A percentile compares a stretch with the other conserved stretches of the same genome.
These are phyloP conservation scores for Phocoena phocoena DNA, from an alignment of 2,113 vertebrate genomes.

Conservation along the genomic window DNA sequence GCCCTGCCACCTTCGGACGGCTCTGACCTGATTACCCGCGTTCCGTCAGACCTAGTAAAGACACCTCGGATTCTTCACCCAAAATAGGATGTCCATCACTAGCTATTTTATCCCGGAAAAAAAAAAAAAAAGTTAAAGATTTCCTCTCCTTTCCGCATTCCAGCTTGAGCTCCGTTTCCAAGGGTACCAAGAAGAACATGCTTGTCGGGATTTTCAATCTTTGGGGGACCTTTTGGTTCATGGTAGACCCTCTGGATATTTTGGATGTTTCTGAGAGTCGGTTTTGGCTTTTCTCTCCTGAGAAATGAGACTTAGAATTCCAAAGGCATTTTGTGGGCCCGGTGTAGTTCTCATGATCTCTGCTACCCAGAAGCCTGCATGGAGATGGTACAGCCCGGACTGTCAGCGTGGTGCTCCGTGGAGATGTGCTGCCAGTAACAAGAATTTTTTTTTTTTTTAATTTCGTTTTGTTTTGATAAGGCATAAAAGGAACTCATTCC, in stretches of 20 bases:
- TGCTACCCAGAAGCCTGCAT: slow-evolving; percentile 83
- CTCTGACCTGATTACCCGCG: slow-evolving; percentile 42
- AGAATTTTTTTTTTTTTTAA: slow-evolving; percentile 69
- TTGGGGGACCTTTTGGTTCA: slow-evolving; percentile 80
- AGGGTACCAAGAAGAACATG: slow-evolving; percentile 61
- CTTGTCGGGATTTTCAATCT: slow-evolving; percentile 73
- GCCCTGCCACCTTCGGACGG: slow-evolving; percentile 50
- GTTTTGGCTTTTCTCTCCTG: slow-evolving; percentile 77
- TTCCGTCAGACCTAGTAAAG: slow-evolving; percentile 17
- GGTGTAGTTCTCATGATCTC: slow-evolving; percentile 67
- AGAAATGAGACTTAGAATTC: slow-evolving; percentile 78
- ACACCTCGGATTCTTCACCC: slow-evolving; percentile 63
- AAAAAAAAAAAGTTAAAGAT: slow-evolving; percentile 42
- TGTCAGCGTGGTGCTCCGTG: slow-evolving; percentile 88
- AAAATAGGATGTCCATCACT: slow-evolving; percentile 68
- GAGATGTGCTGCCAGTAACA: slow-evolving; percentile 89
- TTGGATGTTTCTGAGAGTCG: slow-evolving; percentile 72
- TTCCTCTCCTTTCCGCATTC: slow-evolving; percentile 77
- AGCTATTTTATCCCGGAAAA: slow-evolving; percentile 69
- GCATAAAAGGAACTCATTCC: slow-evolving; percentile 93
- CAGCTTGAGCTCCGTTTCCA: slow-evolving; percentile 74
- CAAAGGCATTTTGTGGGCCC: slow-evolving; percentile 74
- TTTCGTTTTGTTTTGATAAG: slow-evolving; percentile 85
- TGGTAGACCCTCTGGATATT: slow-evolving; percentile 73
- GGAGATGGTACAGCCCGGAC: slow-evolving; percentile 86